phyloP scores from a whole-genome alignment of 2,797 vertebrate species.

The Erpetoichthys calabaricus region DNA sequence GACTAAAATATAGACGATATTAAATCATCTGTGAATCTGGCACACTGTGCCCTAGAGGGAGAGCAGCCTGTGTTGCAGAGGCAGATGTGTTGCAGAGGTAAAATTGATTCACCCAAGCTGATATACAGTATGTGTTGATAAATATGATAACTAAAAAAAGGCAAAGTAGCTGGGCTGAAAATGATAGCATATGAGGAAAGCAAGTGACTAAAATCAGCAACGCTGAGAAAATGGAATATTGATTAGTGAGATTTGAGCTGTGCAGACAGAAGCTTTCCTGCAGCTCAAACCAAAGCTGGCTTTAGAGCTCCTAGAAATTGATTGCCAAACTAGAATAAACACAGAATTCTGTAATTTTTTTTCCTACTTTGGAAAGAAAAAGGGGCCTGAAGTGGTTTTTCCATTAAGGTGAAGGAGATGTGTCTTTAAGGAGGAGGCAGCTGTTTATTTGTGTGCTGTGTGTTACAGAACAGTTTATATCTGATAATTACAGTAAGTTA shows the following conservation, averaged over 20 bases:
- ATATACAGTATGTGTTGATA: background rate
- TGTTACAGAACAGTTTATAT: too few relatives aligned
- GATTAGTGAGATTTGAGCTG: background rate
- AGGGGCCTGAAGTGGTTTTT: background rate
- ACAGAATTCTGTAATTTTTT: background rate
- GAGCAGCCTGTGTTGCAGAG: too few relatives aligned
- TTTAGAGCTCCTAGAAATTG: background rate
- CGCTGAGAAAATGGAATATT: background rate
- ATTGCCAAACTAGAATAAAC: background rate
- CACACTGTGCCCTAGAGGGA: too few relatives aligned
- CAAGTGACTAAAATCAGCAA: background rate
- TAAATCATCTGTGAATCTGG: too few relatives aligned
- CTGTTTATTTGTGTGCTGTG: too few relatives aligned
- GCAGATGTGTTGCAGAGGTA: too few relatives aligned
- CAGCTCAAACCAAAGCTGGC: background rate
- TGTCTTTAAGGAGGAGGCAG: background rate
- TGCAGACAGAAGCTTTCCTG: background rate
- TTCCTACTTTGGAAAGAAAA: background rate
- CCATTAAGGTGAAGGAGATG: background rate
- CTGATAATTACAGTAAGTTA: too few relatives aligned
- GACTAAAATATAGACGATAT: too few relatives aligned
- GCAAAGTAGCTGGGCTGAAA: background rate
- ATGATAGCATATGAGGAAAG: background rate
- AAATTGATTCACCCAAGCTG: too few relatives aligned
- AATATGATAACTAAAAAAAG: background rate